A percentile compares a stretch with the other conserved stretches of the same genome.
Evolutionary conservation across 1,140 invertebrate genomes (phyloP).

Genomic region (Bombus pyrosoma): DNA sequence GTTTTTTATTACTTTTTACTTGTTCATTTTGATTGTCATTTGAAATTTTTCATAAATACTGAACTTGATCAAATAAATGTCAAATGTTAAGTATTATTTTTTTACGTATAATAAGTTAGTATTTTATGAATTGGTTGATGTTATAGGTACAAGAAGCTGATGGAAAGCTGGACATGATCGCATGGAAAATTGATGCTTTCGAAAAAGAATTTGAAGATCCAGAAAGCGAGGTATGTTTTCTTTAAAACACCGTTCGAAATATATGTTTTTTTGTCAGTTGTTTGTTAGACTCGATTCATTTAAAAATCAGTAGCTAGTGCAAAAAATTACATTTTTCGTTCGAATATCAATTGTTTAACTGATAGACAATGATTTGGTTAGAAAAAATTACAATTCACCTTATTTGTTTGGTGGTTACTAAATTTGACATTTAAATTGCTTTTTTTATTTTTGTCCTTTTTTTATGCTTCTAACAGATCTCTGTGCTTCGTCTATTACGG

Average conservation of each 20-base stretch:
- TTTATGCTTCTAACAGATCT: conserved; percentile 74
- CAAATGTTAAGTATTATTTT: conserved; percentile 3
- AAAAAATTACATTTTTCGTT: background rate
- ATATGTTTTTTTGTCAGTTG: background rate
- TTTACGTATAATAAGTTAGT: conserved; percentile 7
- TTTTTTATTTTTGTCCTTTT: conserved; percentile 46
- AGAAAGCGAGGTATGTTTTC: conserved; percentile 73
- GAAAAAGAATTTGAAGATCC: conserved; percentile 80
- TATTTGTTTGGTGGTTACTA: background rate
- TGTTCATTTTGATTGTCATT: conserved; percentile 7
- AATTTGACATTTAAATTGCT: conserved; percentile 6
- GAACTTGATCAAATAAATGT: conserved; percentile 11
- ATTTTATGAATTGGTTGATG: conserved; percentile 27
- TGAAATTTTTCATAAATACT: background rate
- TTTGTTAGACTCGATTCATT: background rate
- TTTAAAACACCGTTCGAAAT: background rate
- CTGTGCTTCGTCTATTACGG: conserved; percentile 83
- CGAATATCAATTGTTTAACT: background rate
- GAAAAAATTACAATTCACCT: background rate
- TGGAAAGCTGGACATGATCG: conserved; percentile 79
- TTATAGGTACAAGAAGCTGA: conserved; percentile 77
- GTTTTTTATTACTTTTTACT: background rate
- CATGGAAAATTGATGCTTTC: conserved; percentile 80
- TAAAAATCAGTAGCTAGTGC: background rate
- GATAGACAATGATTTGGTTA: background rate